phyloP scores from a whole-genome alignment of 2,113 vertebrate species.

The Poeciliopsis turrubarensis region DNA sequence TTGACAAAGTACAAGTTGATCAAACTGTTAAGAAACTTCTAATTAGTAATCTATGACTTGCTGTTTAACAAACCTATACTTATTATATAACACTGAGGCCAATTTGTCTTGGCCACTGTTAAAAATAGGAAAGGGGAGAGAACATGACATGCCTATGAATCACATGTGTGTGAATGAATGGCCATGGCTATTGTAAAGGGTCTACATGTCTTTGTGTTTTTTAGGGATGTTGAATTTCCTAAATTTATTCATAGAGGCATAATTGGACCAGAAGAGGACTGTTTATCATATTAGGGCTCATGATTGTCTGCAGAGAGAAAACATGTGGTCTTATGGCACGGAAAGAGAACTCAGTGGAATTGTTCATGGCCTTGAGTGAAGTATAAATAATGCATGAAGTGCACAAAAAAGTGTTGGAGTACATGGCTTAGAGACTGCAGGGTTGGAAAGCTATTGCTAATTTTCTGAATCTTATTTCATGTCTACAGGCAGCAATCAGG shows the following conservation, averaged over 20 bases:
- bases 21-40: too few relatives aligned
- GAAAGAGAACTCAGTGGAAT: slow-evolving; percentile 35
- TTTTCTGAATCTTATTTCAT: slow-evolving; percentile 36
- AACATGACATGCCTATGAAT: too few relatives aligned
- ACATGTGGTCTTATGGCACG: slow-evolving; percentile 27
- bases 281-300: slow-evolving; percentile 19
- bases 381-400: slow-evolving; percentile 66
- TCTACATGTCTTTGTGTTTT: too few relatives aligned
- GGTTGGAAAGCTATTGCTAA: slow-evolving; percentile 25
- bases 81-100: too few relatives aligned
- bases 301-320: slow-evolving; percentile 20
- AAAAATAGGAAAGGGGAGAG: too few relatives aligned
- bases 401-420: slow-evolving; percentile 42
- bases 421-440: slow-evolving; percentile 21
- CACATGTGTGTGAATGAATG: too few relatives aligned
- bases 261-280: slow-evolving; percentile 25
- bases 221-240: too few relatives aligned
- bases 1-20: too few relatives aligned
- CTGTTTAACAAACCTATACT: too few relatives aligned
- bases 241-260: not conserved
- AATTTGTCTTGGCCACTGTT: too few relatives aligned
- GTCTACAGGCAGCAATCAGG: slow-evolving; percentile 92
- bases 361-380: slow-evolving; percentile 49
- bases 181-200: too few relatives aligned
- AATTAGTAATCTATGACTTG: too few relatives aligned